Percentiles rank a stretch among this genome's conserved stretches.
Evolutionary conservation across 1,140 invertebrate species (phyloP).

Genomic region (Monochamus saltuarius): DNA sequence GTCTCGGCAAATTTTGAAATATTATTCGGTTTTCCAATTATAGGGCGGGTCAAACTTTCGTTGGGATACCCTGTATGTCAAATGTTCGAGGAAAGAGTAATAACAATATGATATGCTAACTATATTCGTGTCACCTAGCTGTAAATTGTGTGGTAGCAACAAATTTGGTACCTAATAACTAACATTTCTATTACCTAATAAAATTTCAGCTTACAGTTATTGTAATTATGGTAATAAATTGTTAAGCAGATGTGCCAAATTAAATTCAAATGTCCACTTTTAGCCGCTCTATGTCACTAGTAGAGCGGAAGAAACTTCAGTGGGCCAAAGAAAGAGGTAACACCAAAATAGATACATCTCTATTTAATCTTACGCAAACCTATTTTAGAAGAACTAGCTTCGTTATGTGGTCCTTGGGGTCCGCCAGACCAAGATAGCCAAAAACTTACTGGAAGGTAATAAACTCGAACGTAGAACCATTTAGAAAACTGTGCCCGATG

Average conservation of each 20-base stretch:
- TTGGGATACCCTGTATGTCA: too few relatives aligned
- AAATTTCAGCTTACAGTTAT: conserved; percentile 15
- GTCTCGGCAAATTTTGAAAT: too few relatives aligned
- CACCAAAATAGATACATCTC: neutral
- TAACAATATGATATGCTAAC: too few relatives aligned
- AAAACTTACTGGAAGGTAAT: conserved; percentile 31
- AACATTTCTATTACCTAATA: too few relatives aligned
- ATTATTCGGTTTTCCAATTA: too few relatives aligned
- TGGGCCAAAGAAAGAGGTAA: conserved; percentile 75
- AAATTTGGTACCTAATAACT: too few relatives aligned
- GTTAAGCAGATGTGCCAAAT: conserved; percentile 14
- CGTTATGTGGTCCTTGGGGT: conserved; percentile 59
- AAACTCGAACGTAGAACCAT: neutral
- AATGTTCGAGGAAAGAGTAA: too few relatives aligned
- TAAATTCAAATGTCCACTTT: conserved; percentile 33
- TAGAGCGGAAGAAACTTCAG: conserved; percentile 74
- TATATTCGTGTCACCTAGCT: too few relatives aligned
- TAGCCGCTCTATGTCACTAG: conserved; percentile 54
- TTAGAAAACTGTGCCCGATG: too few relatives aligned
- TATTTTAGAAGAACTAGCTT: conserved; percentile 63
- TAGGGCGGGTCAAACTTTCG: too few relatives aligned
- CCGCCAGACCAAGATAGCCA: conserved; percentile 26
- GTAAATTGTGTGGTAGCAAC: too few relatives aligned
- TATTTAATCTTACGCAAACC: neutral
- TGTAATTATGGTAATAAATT: conserved; percentile 4